A percentile compares a stretch with the other conserved stretches of the same genome.
Conservation (phyloP, 2,797 vertebrate genomes). For the Bufotes viridis region DNA sequence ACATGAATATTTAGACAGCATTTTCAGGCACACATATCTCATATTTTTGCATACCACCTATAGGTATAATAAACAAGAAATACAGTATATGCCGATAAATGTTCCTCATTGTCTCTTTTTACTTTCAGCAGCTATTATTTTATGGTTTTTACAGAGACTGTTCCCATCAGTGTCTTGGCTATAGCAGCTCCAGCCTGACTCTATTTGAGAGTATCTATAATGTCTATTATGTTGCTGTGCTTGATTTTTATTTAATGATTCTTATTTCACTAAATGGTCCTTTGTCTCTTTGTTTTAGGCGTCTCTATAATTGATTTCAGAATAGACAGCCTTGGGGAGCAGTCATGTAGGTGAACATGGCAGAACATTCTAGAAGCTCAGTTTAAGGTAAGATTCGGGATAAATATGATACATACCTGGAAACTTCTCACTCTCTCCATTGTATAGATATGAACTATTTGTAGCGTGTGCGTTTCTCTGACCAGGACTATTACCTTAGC, state of each 20-base stretch:
- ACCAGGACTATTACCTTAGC: too few relatives aligned
- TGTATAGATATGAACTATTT: neutral
- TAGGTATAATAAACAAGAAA: too few relatives aligned
- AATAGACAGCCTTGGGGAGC: neutral
- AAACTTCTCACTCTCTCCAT: neutral
- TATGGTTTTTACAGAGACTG: neutral
- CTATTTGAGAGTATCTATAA: neutral
- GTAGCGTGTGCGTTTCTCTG: too few relatives aligned
- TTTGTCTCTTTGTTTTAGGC: conserved; percentile 18
- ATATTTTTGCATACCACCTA: too few relatives aligned
- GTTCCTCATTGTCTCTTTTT: too few relatives aligned
- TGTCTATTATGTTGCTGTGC: neutral
- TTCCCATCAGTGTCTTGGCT: neutral
- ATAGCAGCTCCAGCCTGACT: neutral
- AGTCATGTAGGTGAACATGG: conserved; percentile 9
- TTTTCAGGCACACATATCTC: too few relatives aligned
- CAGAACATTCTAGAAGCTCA: neutral
- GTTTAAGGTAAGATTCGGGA: neutral
- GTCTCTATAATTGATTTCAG: neutral
- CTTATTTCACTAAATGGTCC: neutral
- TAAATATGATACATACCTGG: neutral
- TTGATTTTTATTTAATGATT: neutral
- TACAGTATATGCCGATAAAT: too few relatives aligned
- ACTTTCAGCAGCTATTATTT: neutral
- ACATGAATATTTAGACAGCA: neutral